Conservation (phyloP, 2,113 vertebrate species). For the Macrotus californicus region DNA sequence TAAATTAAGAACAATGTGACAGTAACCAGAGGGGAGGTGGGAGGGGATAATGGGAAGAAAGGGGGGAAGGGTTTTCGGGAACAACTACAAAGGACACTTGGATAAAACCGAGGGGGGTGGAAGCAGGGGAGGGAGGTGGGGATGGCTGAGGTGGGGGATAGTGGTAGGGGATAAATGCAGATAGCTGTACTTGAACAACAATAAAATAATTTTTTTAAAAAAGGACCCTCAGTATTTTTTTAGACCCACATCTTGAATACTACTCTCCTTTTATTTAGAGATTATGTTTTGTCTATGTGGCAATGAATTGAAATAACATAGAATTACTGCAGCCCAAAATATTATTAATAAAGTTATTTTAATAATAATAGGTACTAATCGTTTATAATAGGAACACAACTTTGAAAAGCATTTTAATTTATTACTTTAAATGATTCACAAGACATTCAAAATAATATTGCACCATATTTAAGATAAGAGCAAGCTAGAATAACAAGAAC, state of each 20-base stretch:
- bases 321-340: neutral
- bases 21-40: too few species aligned
- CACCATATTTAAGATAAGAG: neutral
- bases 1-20: too few species aligned
- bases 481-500: neutral
- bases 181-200: too few species aligned
- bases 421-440: slow-evolving; percentile 6
- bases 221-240: neutral
- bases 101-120: too few species aligned
- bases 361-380: neutral
- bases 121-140: too few species aligned
- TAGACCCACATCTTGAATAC: neutral
- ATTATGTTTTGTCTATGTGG: neutral
- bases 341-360: slow-evolving; percentile 16
- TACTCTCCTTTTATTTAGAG: neutral
- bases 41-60: too few species aligned
- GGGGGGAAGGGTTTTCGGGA: too few species aligned
- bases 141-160: too few species aligned
- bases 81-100: too few species aligned
- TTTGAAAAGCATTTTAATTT: neutral
- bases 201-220: too few species aligned
- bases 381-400: neutral
- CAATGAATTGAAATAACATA: neutral
- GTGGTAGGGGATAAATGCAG: too few species aligned
- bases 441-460: neutral